Evolutionary conservation across 1,140 invertebrate genomes (phyloP), one percentile per base, ranked within the genome.

Genomic region (Drosophila tristis): DNA sequence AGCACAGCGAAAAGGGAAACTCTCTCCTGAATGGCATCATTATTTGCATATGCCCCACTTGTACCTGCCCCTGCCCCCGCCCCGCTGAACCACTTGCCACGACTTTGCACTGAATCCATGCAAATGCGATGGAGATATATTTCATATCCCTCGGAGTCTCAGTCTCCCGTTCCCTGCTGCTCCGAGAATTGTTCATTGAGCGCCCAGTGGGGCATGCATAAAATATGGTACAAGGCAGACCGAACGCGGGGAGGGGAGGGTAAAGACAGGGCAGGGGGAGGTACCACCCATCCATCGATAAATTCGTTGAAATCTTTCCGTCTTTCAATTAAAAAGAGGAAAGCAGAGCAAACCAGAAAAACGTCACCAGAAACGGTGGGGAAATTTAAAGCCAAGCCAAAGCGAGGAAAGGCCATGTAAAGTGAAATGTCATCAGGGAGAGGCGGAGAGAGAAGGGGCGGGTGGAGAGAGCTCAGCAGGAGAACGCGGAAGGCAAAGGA

Each of bases 161-260:
- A 8, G 5, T 47, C 39, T 15, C 26, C 9, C 15, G 5, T 25
- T 29, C 15, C 42, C 47, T 23, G 9, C 25, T 31, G 5, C 9
- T 45, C 47, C 20, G 31, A 54, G 59, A 74, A 74, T 67, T 75
- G 78, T 58, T 80, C 61, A 76, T 35, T 72, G 72, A 60, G 58
- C 58, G 66, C 62, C 54, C 78, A 77, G 47, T 65, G 74, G 77
- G 68, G 73, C 68, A 68, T 74, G 67, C 59, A 81, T 81, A 81
- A 81, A 78, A 77, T 80, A 81, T 80, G 73, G 65, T 81, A 74
- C 67, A 72, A 71, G 62, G 73, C 64, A 61, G 7, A 61, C 56
- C 43, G 66, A 60, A 56, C 68, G 68, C 39, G 67, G 20, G 13
- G 39, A 7, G 39, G 47, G 63, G 26, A n/a, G 42, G 29, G 31